phyloP scores from a whole-genome alignment of 2,797 vertebrate species.

The Geotrypetes seraphini region DNA sequence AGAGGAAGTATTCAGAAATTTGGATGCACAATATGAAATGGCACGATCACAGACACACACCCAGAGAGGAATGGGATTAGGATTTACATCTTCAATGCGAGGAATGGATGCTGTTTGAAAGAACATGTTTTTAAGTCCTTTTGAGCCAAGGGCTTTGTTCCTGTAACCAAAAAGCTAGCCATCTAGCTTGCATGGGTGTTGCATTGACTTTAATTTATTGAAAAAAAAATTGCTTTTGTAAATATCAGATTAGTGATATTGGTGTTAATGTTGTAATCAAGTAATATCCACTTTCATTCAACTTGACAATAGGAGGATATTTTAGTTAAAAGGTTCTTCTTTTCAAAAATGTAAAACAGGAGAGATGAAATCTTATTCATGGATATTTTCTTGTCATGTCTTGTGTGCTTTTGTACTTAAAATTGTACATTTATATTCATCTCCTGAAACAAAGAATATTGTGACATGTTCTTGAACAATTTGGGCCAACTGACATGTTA shows the following conservation, averaged over 20 bases:
- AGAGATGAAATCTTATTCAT: conserved; percentile 50
- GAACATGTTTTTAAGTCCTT: conserved; percentile 20
- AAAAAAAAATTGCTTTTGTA: conserved; percentile 75
- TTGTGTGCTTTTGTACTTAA: conserved; percentile 74
- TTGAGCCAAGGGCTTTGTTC: conserved; percentile 49
- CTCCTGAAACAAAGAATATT: conserved; percentile 67
- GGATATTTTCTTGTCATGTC: conserved; percentile 64
- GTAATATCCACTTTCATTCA: conserved; percentile 69
- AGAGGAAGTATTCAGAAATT: conserved; percentile 92
- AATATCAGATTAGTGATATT: conserved; percentile 78
- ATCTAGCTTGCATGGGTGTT: conserved; percentile 90
- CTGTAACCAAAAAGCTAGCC: conserved; percentile 71
- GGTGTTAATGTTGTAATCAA: conserved; percentile 75
- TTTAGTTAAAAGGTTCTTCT: conserved; percentile 60
- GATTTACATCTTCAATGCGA: conserved; percentile 84
- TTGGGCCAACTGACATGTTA: conserved; percentile 56
- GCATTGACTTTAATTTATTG: conserved; percentile 94
- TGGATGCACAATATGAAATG: conserved; percentile 97
- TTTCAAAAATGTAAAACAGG: conserved; percentile 48
- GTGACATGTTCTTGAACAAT: conserved; percentile 66
- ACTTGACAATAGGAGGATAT: conserved; percentile 56
- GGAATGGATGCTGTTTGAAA: conserved; percentile 88
- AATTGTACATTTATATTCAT: conserved; percentile 78
- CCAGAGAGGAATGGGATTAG: conserved; percentile 92
- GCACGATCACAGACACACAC: conserved; percentile 96